Base-by-base conservation (phyloP, 1,140 invertebrate species). In the Drosophila pseudoobscura region DNA sequence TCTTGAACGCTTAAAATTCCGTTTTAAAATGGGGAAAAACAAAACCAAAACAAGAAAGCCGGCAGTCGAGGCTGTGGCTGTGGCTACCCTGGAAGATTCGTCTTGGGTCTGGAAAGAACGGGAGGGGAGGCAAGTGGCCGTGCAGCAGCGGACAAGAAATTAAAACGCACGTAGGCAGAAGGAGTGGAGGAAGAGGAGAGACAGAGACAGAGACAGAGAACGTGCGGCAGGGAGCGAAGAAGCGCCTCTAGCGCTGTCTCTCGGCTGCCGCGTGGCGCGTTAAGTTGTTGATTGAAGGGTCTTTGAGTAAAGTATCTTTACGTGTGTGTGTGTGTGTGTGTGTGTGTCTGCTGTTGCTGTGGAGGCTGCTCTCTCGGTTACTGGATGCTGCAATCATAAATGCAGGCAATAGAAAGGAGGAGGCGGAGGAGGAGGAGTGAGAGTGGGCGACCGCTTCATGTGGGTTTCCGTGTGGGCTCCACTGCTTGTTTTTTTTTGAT, bases 221-320 rank as follows among this genome's bases (percentile, higher is more conserved):
- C 31, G 31, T 31, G 31, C 2, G 31, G 31, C 11, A 39, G 35
- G 13, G 3, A 39, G 35, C 17, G 71, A 31, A 8, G 31, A 31
- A 50, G 56, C 11, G 66, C 54, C 24, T 26, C 24, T 55, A 51
- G 26, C 68, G 50, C 41, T 54, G 63, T 54, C 51, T 62, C 31
- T 31, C 8, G 31, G 63, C 51, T 2, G 35, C 74, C 56, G 51
- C 74, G 65, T 70, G 55, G 63, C 58, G 65, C 62, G 75, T 79
- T 78, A 78, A 83, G 71, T 84, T 84, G 72, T 76, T 84, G 80
- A 84, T 84, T 79, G 80, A 84, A 84, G 80, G 75, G 80, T 76
- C 79, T 84, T 84, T 75, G 72, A 75, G 75, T 56, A 78, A 58
- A 72, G 77, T 75, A 74, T 79, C 53, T 70, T 61, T 70, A 75